A percentile compares a stretch with the other conserved stretches of the same genome.
These are phyloP conservation scores for Anorthoa munda DNA, from an alignment of 2,888 invertebrate genomes.

Conservation along the genomic window DNA sequence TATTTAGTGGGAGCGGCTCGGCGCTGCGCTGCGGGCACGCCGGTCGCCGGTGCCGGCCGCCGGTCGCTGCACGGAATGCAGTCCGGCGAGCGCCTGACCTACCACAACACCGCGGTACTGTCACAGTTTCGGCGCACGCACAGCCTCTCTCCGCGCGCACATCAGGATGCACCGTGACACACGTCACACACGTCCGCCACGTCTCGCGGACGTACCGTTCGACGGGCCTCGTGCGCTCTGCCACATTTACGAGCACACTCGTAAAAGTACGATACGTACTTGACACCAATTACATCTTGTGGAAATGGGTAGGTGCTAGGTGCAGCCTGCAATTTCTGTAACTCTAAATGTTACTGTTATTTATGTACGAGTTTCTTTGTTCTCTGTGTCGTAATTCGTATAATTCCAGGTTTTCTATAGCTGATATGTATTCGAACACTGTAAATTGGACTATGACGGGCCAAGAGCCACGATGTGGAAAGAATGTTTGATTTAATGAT, in stretches of 20 bases:
- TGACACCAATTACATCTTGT: conserved; percentile 64
- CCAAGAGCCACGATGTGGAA: background rate
- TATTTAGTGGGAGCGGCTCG: conserved; percentile 86
- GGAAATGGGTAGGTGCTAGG: conserved; percentile 55
- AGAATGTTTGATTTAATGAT: background rate
- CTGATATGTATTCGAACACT: background rate
- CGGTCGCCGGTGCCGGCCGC: conserved; percentile 47
- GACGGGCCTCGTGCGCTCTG: conserved; percentile 48
- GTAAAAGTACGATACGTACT: conserved; percentile 62
- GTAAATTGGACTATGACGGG: background rate
- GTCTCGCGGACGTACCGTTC: conserved; percentile 57
- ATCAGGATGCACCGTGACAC: conserved; percentile 59
- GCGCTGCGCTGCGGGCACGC: conserved; percentile 70
- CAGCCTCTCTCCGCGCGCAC: conserved; percentile 73
- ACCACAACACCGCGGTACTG: conserved; percentile 85
- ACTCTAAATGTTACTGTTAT: conserved; percentile 42
- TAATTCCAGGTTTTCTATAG: conserved; percentile 3
- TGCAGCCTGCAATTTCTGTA: conserved; percentile 54
- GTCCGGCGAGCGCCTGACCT: conserved; percentile 82
- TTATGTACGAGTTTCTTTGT: conserved; percentile 44
- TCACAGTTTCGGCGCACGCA: conserved; percentile 85
- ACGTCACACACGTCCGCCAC: conserved; percentile 56
- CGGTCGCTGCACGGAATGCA: conserved; percentile 80
- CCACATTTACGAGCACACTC: conserved; percentile 62
- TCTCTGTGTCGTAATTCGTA: conserved; percentile 25